Percentiles rank a stretch among this genome's conserved stretches.
Evolutionary conservation across 2,113 vertebrate species (phyloP).

Genomic region (Pyrgilauda ruficollis): DNA sequence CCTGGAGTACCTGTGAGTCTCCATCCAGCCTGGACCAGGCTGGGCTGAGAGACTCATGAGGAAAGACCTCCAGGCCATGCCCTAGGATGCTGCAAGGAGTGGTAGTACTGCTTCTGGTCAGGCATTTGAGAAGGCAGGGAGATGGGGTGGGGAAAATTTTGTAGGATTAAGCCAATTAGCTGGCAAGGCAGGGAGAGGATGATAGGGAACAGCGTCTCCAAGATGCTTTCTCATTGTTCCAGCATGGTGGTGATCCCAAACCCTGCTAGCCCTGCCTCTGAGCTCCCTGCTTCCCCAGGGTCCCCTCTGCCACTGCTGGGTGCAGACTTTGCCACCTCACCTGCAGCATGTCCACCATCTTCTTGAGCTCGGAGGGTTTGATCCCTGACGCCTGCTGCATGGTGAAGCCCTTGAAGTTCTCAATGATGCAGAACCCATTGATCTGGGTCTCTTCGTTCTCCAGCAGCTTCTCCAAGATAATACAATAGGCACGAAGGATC

Average conservation of each 20-base stretch:
- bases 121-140: neutral
- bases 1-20: neutral
- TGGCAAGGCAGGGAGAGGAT: neutral
- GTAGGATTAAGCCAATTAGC: neutral
- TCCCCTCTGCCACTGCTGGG: neutral
- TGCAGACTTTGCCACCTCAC: conserved; percentile 58
- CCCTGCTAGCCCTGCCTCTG: neutral
- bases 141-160: neutral
- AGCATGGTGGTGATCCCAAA: neutral
- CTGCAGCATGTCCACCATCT: conserved; percentile 99
- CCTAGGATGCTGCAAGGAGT: neutral
- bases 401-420: conserved; percentile 97
- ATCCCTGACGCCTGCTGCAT: conserved; percentile 96
- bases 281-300: neutral
- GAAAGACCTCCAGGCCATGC: neutral
- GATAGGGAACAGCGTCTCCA: neutral
- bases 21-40: neutral
- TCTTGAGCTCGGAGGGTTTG: conserved; percentile 91
- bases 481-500: conserved; percentile 94
- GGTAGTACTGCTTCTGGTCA: neutral
- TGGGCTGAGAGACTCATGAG: neutral
- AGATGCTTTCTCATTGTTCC: neutral
- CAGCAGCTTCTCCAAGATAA: conserved; percentile 93
- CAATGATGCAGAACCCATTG: conserved; percentile 95
- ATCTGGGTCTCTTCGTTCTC: conserved; percentile 98